Conservation (phyloP, 2,797 vertebrate species). For the Aulostomus chinensis region DNA sequence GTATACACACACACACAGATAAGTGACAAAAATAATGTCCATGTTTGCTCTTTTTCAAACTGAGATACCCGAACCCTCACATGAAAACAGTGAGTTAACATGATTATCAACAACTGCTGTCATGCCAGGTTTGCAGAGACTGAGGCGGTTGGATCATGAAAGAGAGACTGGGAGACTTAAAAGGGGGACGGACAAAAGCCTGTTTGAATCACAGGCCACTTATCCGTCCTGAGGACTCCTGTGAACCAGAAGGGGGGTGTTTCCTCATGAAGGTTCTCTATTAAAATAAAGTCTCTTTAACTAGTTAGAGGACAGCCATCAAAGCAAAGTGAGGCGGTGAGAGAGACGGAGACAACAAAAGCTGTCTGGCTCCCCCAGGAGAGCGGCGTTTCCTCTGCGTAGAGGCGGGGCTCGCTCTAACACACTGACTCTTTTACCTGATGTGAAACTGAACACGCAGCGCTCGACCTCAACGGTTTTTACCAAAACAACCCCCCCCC, state of each 20-base stretch:
- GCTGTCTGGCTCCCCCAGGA: conserved; percentile 1
- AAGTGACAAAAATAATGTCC: neutral
- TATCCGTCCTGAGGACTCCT: conserved; percentile 33
- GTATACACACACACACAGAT: conserved; percentile 20
- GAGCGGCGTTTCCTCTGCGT: conserved; percentile 32
- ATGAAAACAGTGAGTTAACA: conserved; percentile 14
- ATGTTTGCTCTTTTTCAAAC: conserved; percentile 21
- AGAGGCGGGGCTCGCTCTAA: conserved; percentile 27
- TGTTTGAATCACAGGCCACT: conserved; percentile 29
- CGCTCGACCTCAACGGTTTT: conserved; percentile 29
- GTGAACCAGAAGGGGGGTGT: conserved; percentile 29
- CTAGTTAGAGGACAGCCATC: conserved; percentile 30
- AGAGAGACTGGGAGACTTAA: conserved; percentile 32
- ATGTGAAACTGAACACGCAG: conserved; percentile 45
- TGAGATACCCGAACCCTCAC: conserved; percentile 23
- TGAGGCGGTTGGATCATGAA: conserved; percentile 40
- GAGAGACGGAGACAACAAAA: conserved; percentile 40
- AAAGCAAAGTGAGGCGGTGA: conserved; percentile 24
- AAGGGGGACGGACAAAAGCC: conserved; percentile 25
- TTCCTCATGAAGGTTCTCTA: conserved; percentile 17
- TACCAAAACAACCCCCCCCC: conserved; percentile 28
- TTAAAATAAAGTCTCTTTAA: conserved; percentile 8
- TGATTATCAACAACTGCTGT: conserved; percentile 33
- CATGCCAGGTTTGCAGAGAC: conserved; percentile 22
- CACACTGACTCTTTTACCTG: conserved; percentile 60